phyloP scores from a whole-genome alignment of 2,113 vertebrate species.

The Poecile atricapillus region DNA sequence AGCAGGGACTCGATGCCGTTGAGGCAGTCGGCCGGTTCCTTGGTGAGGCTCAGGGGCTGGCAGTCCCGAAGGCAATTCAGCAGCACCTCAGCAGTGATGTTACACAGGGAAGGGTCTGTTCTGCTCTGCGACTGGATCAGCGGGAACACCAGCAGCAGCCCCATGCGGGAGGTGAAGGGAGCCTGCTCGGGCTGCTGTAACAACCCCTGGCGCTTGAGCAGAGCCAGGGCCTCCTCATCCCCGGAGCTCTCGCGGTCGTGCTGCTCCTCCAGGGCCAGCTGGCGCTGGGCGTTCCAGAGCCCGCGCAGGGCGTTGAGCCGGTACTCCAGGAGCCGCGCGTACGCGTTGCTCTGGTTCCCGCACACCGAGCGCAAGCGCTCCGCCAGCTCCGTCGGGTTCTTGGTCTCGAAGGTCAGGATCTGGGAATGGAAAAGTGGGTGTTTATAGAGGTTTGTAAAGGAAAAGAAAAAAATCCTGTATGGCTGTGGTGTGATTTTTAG shows the following conservation, averaged over 20 bases:
- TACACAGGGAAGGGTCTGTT: constrained; percentile 94
- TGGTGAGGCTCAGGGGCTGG: constrained; percentile 96
- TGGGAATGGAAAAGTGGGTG: neutral
- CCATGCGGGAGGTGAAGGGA: constrained; percentile 93
- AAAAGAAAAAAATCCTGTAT: accelerated
- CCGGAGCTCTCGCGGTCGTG: constrained; percentile 90
- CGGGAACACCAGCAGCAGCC: constrained; percentile 93
- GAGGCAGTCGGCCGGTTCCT: constrained; percentile 95
- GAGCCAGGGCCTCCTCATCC: constrained; percentile 90
- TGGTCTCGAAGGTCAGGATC: constrained; percentile 97
- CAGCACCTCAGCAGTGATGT: constrained; percentile 95
- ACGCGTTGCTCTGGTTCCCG: constrained; percentile 98
- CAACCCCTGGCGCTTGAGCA: constrained; percentile 94
- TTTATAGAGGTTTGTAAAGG: neutral
- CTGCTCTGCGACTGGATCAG: constrained; percentile 95
- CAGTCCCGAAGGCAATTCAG: constrained; percentile 94
- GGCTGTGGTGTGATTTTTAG: neutral
- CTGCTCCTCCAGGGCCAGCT: constrained; percentile 95
- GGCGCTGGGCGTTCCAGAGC: constrained; percentile 96
- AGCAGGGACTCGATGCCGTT: constrained; percentile 92
- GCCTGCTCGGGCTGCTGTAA: constrained; percentile 93
- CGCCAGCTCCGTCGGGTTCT: constrained; percentile 89
- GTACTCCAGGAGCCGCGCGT: constrained; percentile 93
- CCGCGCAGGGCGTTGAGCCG: constrained; percentile 94
- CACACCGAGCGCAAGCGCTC: constrained; percentile 93